A percentile compares a stretch with the other conserved stretches of the same genome.
phyloP scores from a whole-genome alignment of 1,140 invertebrate genomes.

The Drosophila albomicans region DNA sequence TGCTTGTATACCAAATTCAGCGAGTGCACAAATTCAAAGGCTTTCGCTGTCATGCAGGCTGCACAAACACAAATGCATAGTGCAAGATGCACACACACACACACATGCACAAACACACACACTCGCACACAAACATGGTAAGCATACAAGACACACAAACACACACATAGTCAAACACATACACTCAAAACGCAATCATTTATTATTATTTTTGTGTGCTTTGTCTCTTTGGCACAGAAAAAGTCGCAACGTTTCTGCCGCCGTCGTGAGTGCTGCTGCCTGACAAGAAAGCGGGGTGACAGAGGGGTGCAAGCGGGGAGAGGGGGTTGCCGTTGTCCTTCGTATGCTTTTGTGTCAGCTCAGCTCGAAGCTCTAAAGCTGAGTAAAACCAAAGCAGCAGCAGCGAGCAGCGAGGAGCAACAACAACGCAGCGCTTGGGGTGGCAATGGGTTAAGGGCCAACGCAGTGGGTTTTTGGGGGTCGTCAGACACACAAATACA shows the following conservation, averaged over 20 bases:
- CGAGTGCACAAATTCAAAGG: slow-evolving; percentile 71
- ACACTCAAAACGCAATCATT: slow-evolving; percentile 72
- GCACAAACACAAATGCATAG: slow-evolving; percentile 71
- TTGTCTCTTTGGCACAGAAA: slow-evolving; percentile 82
- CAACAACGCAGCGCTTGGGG: slow-evolving; percentile 52
- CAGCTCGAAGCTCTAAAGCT: slow-evolving; percentile 52
- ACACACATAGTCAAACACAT: slow-evolving; percentile 26
- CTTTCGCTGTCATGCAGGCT: slow-evolving; percentile 67
- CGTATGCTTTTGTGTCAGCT: slow-evolving; percentile 77
- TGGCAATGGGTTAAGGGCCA: slow-evolving; percentile 77
- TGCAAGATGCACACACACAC: slow-evolving; percentile 50
- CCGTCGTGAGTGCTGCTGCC: slow-evolving; percentile 13
- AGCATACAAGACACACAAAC: slow-evolving; percentile 21
- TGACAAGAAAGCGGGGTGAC: background rate
- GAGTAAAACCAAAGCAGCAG: slow-evolving; percentile 55
- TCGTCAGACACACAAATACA: slow-evolving; percentile 22
- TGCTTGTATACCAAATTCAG: slow-evolving; percentile 50
- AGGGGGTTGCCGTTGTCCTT: slow-evolving; percentile 63
- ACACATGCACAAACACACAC: slow-evolving; percentile 34
- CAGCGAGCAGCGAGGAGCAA: background rate
- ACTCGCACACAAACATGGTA: slow-evolving; percentile 25
- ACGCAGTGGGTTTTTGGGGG: slow-evolving; percentile 64
- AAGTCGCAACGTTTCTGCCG: slow-evolving; percentile 61
- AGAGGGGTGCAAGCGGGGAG: background rate
- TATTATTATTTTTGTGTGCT: slow-evolving; percentile 83